phyloP scores from a whole-genome alignment of 2,888 invertebrate species.

The Corythucha ciliata region DNA sequence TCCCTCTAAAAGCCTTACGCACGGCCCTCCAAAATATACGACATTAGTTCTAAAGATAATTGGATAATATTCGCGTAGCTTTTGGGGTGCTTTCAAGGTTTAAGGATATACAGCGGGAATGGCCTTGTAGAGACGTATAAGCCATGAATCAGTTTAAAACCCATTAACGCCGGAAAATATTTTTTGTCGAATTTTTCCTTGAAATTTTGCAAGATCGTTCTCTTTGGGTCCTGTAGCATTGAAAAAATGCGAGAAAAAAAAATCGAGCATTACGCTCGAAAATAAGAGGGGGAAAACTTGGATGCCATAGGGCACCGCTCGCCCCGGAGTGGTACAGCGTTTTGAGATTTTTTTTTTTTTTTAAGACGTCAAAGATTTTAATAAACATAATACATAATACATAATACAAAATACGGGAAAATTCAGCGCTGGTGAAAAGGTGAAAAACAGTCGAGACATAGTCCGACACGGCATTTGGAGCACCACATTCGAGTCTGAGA shows the following conservation, averaged over 20 bases:
- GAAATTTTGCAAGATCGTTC: not conserved
- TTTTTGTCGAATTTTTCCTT: not conserved
- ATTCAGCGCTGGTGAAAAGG: conserved; percentile 2
- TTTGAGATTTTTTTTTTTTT: not conserved
- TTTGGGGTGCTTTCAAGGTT: too few relatives aligned
- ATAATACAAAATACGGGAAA: not conserved
- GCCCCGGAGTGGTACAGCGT: too few relatives aligned
- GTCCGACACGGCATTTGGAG: not conserved
- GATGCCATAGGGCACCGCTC: too few relatives aligned
- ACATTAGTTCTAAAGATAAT: too few relatives aligned
- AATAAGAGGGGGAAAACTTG: too few relatives aligned
- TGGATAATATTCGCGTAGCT: too few relatives aligned
- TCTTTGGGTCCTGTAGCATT: not conserved
- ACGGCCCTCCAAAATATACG: too few relatives aligned
- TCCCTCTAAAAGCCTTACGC: too few relatives aligned
- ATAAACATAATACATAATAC: conserved; percentile 1
- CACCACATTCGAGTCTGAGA: not conserved
- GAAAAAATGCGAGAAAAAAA: not conserved
- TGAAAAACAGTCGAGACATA: conserved; percentile 1
- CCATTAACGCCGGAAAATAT: conserved; percentile 3
- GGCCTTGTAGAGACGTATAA: too few relatives aligned
- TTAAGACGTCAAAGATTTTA: not conserved
- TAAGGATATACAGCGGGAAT: too few relatives aligned
- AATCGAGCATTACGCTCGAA: too few relatives aligned
- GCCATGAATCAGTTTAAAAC: too few relatives aligned